Conservation (phyloP, 1,140 invertebrate species). For the Drosophila cardini region DNA sequence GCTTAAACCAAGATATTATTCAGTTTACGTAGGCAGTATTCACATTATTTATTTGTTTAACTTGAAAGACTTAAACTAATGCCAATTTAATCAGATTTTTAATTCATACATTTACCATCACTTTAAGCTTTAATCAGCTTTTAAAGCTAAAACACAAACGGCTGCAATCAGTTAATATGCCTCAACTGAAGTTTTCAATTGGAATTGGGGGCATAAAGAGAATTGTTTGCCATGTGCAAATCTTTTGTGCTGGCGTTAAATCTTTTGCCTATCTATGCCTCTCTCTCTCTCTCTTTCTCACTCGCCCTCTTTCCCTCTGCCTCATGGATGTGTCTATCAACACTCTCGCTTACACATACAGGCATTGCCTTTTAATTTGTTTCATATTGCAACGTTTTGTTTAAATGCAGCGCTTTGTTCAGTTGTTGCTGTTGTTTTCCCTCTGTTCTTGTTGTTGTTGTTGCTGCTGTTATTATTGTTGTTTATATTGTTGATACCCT, state of each 20-base stretch:
- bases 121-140: conserved; percentile 15
- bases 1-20: too few relatives aligned
- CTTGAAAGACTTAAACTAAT: background rate
- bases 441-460: conserved; percentile 35
- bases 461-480: conserved; percentile 42
- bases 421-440: conserved; percentile 46
- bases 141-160: conserved; percentile 17
- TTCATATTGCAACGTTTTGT: conserved; percentile 79
- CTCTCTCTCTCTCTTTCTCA: background rate
- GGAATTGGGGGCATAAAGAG: conserved; percentile 46
- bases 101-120: background rate
- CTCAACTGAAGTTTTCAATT: conserved; percentile 39
- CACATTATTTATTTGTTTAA: background rate
- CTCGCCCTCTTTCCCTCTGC: background rate
- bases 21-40: too few relatives aligned
- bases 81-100: background rate
- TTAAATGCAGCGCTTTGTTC: conserved; percentile 72
- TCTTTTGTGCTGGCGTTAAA: conserved; percentile 66
- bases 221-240: conserved; percentile 66
- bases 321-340: background rate
- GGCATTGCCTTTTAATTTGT: conserved; percentile 73
- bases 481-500: conserved; percentile 50
- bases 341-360: conserved; percentile 23
- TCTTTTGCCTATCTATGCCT: conserved; percentile 17
- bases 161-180: conserved; percentile 53